phyloP scores from a whole-genome alignment of 2,888 invertebrate genomes.

The Drosophila demipolita region DNA sequence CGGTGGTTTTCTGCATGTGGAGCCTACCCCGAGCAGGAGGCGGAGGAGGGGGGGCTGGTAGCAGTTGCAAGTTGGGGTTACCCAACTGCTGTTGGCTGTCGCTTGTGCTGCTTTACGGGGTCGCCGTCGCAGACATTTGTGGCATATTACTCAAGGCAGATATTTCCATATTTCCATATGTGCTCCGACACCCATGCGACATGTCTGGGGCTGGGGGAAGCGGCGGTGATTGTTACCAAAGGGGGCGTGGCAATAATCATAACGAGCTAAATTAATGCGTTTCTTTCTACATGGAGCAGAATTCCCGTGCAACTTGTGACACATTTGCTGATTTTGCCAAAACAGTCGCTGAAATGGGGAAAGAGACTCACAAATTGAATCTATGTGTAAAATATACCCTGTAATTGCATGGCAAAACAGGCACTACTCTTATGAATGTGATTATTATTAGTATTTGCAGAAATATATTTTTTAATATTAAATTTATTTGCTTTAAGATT shows the following conservation, averaged over 20 bases:
- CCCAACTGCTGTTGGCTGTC: slow-evolving; percentile 23
- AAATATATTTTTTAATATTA: background rate
- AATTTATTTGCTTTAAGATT: background rate
- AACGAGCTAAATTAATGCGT: slow-evolving; percentile 83
- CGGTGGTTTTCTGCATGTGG: slow-evolving; percentile 42
- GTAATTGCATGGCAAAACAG: slow-evolving; percentile 3
- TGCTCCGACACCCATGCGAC: slow-evolving; percentile 24
- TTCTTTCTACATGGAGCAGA: slow-evolving; percentile 83
- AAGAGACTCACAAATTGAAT: background rate
- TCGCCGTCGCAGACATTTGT: slow-evolving; percentile 66
- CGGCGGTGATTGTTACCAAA: background rate
- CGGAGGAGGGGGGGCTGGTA: background rate
- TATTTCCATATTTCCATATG: slow-evolving; percentile 64
- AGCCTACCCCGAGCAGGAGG: background rate
- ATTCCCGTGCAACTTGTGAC: slow-evolving; percentile 79
- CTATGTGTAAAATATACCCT: slow-evolving; percentile 31
- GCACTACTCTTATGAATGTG: background rate
- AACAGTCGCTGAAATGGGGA: slow-evolving; percentile 18
- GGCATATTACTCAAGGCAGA: slow-evolving; percentile 76
- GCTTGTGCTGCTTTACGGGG: slow-evolving; percentile 20
- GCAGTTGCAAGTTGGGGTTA: slow-evolving; percentile 1
- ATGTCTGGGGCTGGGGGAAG: slow-evolving; percentile 16
- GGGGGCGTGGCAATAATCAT: slow-evolving; percentile 78
- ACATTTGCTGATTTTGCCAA: slow-evolving; percentile 75
- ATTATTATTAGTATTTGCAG: background rate